phyloP scores from a whole-genome alignment of 2,797 vertebrate genomes.

The Siniperca obscura region DNA sequence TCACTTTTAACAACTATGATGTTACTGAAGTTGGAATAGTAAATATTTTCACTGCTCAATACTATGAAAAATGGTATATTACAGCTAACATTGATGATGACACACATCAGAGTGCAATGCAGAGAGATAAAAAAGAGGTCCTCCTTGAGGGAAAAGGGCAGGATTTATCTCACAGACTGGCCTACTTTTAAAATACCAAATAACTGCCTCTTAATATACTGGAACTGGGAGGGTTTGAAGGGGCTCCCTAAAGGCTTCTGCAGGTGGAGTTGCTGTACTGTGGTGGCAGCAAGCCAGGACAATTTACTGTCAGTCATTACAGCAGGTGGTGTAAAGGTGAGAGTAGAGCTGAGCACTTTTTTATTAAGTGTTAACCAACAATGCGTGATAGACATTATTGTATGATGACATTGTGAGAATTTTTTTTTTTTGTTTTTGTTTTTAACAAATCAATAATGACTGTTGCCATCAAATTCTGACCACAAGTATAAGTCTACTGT shows the following conservation, averaged over 20 bases:
- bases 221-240: slow-evolving; percentile 28
- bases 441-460: slow-evolving; percentile 1
- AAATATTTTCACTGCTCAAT: background rate
- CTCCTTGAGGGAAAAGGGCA: slow-evolving; percentile 70
- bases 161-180: slow-evolving; percentile 61
- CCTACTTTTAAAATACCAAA: slow-evolving; percentile 70
- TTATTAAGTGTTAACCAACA: background rate
- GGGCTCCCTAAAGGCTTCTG: slow-evolving; percentile 39
- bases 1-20: background rate
- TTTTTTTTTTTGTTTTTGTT: background rate
- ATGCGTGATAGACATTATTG: slow-evolving; percentile 3
- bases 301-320: background rate
- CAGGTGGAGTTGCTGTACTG: slow-evolving; percentile 37
- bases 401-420: background rate
- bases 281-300: background rate
- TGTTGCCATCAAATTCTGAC: background rate
- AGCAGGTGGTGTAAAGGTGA: slow-evolving; percentile 10
- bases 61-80: background rate
- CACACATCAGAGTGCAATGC: slow-evolving; percentile 56
- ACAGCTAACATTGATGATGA: slow-evolving; percentile 32
- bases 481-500: background rate
- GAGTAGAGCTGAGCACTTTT: slow-evolving; percentile 8
- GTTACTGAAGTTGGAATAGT: background rate
- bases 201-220: slow-evolving; percentile 20
- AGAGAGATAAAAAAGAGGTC: slow-evolving; percentile 65